These are phyloP conservation scores for Daphoenositta chrysoptera DNA, from an alignment of 2,113 vertebrate genomes.

Conservation along the genomic window DNA sequence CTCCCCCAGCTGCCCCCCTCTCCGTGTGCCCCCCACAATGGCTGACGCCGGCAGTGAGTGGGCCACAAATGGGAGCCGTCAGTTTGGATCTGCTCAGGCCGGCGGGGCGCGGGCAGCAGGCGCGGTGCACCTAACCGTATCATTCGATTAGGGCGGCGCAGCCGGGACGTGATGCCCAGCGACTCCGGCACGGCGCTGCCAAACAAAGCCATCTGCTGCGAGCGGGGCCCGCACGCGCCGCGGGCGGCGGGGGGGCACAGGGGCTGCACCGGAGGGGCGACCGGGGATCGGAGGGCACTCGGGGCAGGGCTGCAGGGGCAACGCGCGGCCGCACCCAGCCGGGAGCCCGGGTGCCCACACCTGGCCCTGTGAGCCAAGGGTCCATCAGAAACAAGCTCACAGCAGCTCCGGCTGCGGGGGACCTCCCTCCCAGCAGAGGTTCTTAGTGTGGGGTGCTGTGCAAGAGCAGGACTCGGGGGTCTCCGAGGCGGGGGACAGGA, in stretches of 20 bases:
- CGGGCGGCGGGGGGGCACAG: background rate
- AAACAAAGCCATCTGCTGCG: slow-evolving; percentile 67
- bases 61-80: slow-evolving; percentile 50
- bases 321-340: fast-evolving
- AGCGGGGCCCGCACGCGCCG: slow-evolving; percentile 9
- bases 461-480: background rate
- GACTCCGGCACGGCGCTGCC: slow-evolving; percentile 35
- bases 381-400: background rate
- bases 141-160: slow-evolving; percentile 69
- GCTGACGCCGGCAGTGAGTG: background rate
- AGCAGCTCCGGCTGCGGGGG: background rate
- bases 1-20: background rate
- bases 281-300: fast-evolving
- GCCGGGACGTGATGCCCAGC: slow-evolving; percentile 56
- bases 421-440: background rate
- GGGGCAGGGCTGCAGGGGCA: background rate
- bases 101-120: slow-evolving; percentile 53
- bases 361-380: background rate
- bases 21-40: background rate
- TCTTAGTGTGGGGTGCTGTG: background rate
- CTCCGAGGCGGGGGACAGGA: background rate
- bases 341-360: fast-evolving
- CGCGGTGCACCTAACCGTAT: slow-evolving; percentile 66
- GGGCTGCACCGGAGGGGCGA: background rate
- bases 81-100: slow-evolving; percentile 30